Conservation (phyloP, 2,888 invertebrate species). For the Diplazon laetatorius region DNA sequence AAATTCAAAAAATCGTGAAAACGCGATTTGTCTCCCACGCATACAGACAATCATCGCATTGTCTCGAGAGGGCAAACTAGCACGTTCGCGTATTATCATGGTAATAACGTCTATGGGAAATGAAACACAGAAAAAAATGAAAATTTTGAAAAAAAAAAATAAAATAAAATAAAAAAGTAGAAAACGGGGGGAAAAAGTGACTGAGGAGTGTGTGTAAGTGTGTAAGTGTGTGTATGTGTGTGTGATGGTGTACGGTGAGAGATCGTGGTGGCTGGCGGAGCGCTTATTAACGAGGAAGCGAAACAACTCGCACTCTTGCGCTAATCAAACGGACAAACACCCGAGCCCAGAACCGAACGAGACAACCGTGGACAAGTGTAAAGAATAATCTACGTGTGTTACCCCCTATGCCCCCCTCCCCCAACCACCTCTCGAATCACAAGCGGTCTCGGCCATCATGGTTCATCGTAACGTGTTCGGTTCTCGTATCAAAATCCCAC, state of each 20-base stretch:
- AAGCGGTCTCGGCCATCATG: too few species aligned
- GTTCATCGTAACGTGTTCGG: conserved; percentile 7
- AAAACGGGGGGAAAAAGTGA: neutral
- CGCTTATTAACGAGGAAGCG: conserved; percentile 82
- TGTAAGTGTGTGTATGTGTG: neutral
- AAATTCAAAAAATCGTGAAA: too few species aligned
- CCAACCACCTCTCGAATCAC: too few species aligned
- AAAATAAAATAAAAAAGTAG: conserved; percentile 12
- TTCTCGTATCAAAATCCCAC: too few species aligned
- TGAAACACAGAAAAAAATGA: neutral
- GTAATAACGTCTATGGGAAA: conserved; percentile 43
- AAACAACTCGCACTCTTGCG: conserved; percentile 81
- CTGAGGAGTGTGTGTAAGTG: neutral
- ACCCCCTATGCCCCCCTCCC: too few species aligned
- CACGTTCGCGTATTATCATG: conserved; percentile 40
- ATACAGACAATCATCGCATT: conserved; percentile 50
- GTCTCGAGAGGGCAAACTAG: conserved; percentile 34
- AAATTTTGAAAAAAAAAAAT: conserved; percentile 5
- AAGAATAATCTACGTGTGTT: too few species aligned
- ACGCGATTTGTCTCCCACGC: conserved; percentile 7
- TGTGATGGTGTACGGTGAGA: conserved; percentile 32
- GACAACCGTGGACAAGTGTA: neutral
- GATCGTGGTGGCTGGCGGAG: conserved; percentile 57
- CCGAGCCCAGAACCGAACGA: neutral
- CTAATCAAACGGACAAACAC: conserved; percentile 80